Evolutionary conservation across 2,888 invertebrate genomes (phyloP).

Genomic region (Drosophila neutralis): DNA sequence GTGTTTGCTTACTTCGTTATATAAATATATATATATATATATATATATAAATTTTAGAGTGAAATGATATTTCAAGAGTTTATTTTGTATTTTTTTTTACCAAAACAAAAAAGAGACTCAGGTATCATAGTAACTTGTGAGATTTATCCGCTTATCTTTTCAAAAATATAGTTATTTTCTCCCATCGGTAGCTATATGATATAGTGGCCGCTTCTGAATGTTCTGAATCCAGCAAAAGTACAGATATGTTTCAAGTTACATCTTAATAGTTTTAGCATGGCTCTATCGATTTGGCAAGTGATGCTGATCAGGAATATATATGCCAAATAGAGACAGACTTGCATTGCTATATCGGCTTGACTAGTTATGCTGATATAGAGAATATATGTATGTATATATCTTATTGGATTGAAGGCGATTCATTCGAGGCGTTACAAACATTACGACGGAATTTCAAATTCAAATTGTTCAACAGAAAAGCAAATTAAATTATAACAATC

Average conservation of each 20-base stretch:
- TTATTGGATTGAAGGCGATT: background rate
- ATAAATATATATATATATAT: too few species aligned
- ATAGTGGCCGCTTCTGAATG: too few species aligned
- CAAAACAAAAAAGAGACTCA: background rate
- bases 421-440: background rate
- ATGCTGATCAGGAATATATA: background rate
- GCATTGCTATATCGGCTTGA: background rate
- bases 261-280: background rate
- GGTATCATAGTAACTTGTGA: background rate
- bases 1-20: background rate
- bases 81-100: background rate
- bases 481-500: background rate
- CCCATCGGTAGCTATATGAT: too few species aligned
- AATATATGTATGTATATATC: background rate
- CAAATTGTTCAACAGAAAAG: background rate
- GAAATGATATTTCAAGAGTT: background rate
- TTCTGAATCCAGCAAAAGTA: background rate
- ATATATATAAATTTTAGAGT: background rate
- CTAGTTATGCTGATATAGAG: background rate
- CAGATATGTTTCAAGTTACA: background rate
- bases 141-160: background rate
- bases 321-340: background rate
- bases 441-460: background rate
- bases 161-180: background rate
- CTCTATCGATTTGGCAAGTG: background rate